A percentile compares a stretch with the other conserved stretches of the same genome.
phyloP scores from a whole-genome alignment of 2,113 vertebrate species.

The Amphilophus citrinellus region DNA sequence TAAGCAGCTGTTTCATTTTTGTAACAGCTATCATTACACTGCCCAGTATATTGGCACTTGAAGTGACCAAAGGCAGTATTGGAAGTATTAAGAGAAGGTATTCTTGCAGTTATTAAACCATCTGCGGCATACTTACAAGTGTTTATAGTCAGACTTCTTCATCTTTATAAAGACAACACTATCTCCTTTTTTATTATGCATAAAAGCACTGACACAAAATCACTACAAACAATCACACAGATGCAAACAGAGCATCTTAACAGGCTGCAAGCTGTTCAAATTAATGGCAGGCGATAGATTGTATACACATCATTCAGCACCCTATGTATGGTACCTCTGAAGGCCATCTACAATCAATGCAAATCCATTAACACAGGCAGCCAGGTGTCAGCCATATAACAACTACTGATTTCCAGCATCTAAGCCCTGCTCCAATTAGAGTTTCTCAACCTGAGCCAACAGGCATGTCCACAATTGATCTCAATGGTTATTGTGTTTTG shows the following conservation, averaged over 20 bases:
- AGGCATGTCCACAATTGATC: slow-evolving; percentile 58
- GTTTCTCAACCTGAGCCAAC: slow-evolving; percentile 53
- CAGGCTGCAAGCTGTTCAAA: slow-evolving; percentile 39
- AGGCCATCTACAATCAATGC: slow-evolving; percentile 70
- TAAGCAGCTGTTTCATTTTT: slow-evolving; percentile 67
- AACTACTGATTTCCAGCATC: slow-evolving; percentile 64
- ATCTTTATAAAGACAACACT: slow-evolving; percentile 30
- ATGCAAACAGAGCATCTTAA: slow-evolving; percentile 48
- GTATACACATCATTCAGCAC: slow-evolving; percentile 55
- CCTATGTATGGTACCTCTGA: slow-evolving; percentile 49
- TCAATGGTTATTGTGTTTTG: slow-evolving; percentile 57
- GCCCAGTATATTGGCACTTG: slow-evolving; percentile 51
- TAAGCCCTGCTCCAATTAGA: slow-evolving; percentile 61
- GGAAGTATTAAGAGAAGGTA: slow-evolving; percentile 32
- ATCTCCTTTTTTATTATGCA: slow-evolving; percentile 26
- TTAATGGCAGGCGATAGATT: slow-evolving; percentile 57
- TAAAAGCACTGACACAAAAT: slow-evolving; percentile 7
- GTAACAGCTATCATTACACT: slow-evolving; percentile 62
- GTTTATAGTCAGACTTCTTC: slow-evolving; percentile 28
- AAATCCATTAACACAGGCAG: slow-evolving; percentile 67
- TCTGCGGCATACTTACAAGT: slow-evolving; percentile 1
- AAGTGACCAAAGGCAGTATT: slow-evolving; percentile 54
- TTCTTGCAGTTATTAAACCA: slow-evolving; percentile 25
- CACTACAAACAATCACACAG: slow-evolving; percentile 35
- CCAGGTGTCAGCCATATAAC: slow-evolving; percentile 65